phyloP scores from a whole-genome alignment of 2,113 vertebrate species.

The Diadophis punctatus region DNA sequence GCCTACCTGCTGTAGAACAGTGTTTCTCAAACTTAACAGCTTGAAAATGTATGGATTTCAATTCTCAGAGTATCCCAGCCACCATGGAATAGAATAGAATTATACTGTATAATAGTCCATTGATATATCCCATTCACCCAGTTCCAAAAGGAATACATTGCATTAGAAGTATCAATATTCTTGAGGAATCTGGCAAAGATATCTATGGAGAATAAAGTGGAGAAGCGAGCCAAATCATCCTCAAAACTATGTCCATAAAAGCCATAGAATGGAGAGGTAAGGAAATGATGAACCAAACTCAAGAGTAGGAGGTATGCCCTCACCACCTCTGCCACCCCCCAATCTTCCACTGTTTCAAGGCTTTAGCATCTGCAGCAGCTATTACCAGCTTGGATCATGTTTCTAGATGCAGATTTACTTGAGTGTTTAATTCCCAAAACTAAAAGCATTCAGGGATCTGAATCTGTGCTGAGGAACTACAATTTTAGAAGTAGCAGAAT shows the following conservation, averaged over 20 bases:
- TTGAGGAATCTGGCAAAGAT: not conserved
- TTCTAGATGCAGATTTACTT: not conserved
- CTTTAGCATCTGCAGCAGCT: not conserved
- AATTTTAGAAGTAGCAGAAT: constrained; percentile 42
- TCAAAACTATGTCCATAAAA: not conserved
- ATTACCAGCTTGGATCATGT: not conserved
- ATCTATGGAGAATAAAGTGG: not conserved
- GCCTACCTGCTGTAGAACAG: not conserved
- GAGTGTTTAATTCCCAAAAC: not conserved
- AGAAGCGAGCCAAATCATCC: not conserved
- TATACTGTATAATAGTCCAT: not conserved
- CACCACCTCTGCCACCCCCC: not conserved
- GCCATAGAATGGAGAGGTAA: not conserved
- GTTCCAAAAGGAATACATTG: not conserved
- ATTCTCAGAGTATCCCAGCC: not conserved
- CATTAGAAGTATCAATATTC: not conserved
- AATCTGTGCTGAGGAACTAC: not conserved
- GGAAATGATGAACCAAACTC: not conserved
- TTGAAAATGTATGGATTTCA: not conserved
- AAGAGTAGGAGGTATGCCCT: not conserved
- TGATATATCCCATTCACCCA: not conserved
- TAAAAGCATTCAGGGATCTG: not conserved
- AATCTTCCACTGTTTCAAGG: not conserved
- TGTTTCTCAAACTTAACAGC: not conserved
- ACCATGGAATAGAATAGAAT: not conserved